Base-by-base conservation (phyloP, 1,140 invertebrate genomes). In the Neomicropteryx cornuta region DNA sequence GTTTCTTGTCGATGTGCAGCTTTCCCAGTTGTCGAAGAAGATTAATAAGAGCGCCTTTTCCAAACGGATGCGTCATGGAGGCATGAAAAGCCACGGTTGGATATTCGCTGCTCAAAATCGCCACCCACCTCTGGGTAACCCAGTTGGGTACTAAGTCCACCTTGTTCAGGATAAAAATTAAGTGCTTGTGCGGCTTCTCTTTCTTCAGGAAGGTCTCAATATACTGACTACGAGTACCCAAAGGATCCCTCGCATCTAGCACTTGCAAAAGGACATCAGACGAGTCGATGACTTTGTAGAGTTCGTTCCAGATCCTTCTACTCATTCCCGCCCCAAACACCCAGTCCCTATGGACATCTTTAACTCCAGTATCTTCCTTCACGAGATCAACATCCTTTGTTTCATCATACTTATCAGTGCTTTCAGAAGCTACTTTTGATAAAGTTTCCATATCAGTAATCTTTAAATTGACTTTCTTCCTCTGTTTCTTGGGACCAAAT, bases 201-300 rank as follows among this genome's bases (percentile, higher is more conserved):
- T 87, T 90, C 47, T 75, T 77, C 18, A 95, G 55, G 58, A 79
- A 97, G 53, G 83, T 87, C 70, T 90, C 95, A 30, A 99, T 83
- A 48, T 93, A 86, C 32, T 84, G 79, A 47, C 89, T 96, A 41
- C 96, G 73, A 2, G 96, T 99, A 3, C 95, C 96, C 66, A 89
- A 72, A 1, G 94, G 93, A 75, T 98, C 90, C 44, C 95, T 72
- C 1, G 93, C 91, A 75, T 97, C 94, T 30, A 98, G 64, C 4
- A 91, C 77, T 73, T 98, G 90, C 11, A 98, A 63, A 17, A 99
- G 60, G 5, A 99, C 93, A 76, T 99, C 96, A 2, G 94, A 96
- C 5, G 95, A 98, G 65, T 99, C 97, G 32, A 99, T 85, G 6
- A 98, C 94, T 77, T 99, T 99, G 58, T 99, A 97, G 5, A 99